phyloP scores from a whole-genome alignment of 2,113 vertebrate species.

The Aptenodytes forsteri region DNA sequence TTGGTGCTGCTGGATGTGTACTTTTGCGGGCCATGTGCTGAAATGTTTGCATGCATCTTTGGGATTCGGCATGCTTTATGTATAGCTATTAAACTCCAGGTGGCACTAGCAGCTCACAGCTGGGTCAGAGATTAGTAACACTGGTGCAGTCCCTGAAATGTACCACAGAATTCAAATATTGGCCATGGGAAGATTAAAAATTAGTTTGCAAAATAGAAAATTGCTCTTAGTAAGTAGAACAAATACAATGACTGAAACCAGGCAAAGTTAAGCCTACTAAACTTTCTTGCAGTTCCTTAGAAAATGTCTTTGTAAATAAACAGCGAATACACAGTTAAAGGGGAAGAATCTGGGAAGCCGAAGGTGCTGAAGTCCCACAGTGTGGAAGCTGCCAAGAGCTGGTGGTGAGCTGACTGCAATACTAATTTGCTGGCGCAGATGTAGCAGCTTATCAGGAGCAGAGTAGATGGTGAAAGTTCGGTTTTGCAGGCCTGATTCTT shows the following conservation, averaged over 20 bases:
- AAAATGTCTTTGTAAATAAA: neutral
- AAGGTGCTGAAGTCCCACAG: neutral
- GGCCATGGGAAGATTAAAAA: neutral
- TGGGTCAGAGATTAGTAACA: neutral
- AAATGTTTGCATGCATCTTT: neutral
- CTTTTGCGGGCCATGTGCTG: neutral
- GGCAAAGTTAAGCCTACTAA: neutral
- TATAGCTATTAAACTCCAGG: neutral
- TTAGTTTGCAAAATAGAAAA: neutral
- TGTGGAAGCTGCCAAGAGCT: neutral
- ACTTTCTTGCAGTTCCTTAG: neutral
- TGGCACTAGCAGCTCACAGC: conserved; percentile 34
- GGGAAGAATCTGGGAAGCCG: neutral
- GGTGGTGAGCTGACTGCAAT: neutral
- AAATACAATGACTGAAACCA: neutral
- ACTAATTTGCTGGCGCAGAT: neutral
- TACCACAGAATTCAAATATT: neutral
- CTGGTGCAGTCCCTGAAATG: neutral
- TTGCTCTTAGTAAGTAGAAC: neutral
- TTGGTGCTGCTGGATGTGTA: neutral
- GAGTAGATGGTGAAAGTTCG: neutral
- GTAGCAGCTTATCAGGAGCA: neutral
- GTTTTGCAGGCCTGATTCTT: neutral
- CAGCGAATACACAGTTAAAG: neutral
- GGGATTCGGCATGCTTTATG: neutral